Base-by-base conservation (phyloP, 2,797 vertebrate species). In the Lophius americanus region DNA sequence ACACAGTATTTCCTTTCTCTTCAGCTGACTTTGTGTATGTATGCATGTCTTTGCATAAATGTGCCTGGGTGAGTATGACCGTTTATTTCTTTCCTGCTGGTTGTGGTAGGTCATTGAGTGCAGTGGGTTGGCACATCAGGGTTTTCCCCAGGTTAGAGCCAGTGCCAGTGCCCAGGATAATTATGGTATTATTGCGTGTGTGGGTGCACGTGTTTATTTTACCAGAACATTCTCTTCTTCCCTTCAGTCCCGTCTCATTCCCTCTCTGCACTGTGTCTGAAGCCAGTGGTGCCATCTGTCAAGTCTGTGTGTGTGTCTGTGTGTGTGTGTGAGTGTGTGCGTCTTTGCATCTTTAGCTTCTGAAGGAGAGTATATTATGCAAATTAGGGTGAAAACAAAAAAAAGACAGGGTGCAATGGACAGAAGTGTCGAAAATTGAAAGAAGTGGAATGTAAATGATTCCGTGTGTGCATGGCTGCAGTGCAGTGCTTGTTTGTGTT, bases 211-310 rank as follows among this genome's bases (percentile, higher is more conserved):
- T 91, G 85, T 91, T 85, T 90, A 82, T 84, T 89, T 92, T 88
- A 88, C 83, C 79, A 86, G 81, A 89, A 85, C 78, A 81, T 79
- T 91, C 84, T 82, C 71, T 62, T 81, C 73, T 88, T 88, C 62
- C 81, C 84, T 83, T 73, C 84, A 70, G 79, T 85, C 80, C 74
- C 78, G 78, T 86, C 81, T 75, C 83, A 86, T 89, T 87, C 85
- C 82, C 79, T 54, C 78, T 86, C 81, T 80, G 60, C 35, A 58
- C 75, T 60, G 76, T 66, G 71, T 88, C 84, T 87, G 79, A 82
- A 87, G 90, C 88, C 91, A 91, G 90, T 84, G 84, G 84, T 91
- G 89, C 89, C 88, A 91, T 91, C 88, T 90, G 88, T 90, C 85
- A 82, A 68, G 58, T 65, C 2, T 60, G 58, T 75, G 48, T 70